Evolutionary conservation across 2,113 vertebrate species (phyloP).

Genomic region (Spheniscus mendiculus): DNA sequence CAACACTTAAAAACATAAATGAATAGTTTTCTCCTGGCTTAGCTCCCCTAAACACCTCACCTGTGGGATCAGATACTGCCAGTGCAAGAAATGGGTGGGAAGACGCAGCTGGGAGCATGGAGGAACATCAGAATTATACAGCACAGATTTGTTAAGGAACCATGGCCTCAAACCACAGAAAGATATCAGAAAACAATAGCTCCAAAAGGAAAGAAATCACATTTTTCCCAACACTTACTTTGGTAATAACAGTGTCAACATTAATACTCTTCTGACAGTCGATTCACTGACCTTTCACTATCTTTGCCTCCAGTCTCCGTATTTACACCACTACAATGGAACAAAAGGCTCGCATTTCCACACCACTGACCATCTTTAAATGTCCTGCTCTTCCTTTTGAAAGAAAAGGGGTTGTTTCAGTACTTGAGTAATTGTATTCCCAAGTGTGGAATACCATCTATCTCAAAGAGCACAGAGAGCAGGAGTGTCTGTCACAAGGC

Average conservation of each 20-base stretch:
- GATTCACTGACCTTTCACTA: not conserved
- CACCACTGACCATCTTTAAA: not conserved
- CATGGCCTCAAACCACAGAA: not conserved
- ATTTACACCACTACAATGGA: not conserved
- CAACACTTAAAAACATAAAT: not conserved
- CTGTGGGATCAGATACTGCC: not conserved
- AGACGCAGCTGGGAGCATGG: not conserved
- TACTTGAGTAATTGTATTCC: not conserved
- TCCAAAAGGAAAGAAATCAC: not conserved
- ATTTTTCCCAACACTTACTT: not conserved
- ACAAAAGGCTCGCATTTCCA: not conserved
- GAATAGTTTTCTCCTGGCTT: not conserved
- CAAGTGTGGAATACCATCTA: not conserved
- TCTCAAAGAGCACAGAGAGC: fast-evolving
- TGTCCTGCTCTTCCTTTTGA: not conserved
- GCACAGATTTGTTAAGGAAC: not conserved
- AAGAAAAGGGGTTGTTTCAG: not conserved
- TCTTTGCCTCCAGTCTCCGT: not conserved
- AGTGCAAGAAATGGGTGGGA: not conserved
- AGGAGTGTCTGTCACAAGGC: not conserved
- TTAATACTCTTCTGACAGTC: not conserved
- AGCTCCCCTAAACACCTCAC: not conserved
- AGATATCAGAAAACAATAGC: not conserved
- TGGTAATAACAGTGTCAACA: not conserved
- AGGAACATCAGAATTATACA: not conserved